Evolutionary conservation across 2,113 vertebrate species (phyloP), one percentile per base, ranked within the genome.

Genomic region (Callipepla californica): DNA sequence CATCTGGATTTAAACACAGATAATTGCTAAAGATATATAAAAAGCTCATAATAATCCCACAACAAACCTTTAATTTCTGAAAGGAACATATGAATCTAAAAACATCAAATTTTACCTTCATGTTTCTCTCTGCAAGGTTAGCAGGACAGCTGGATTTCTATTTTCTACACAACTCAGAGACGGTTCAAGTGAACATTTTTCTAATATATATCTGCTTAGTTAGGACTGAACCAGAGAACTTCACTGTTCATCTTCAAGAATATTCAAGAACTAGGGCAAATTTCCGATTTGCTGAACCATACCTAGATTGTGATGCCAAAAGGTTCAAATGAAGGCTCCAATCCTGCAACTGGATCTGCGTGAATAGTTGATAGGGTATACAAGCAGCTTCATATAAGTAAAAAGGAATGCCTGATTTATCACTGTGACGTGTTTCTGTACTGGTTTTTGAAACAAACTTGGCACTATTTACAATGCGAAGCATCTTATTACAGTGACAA

Each of bases 271-370:
- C 68, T 63, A 85, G 51, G 51, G 79, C 47, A 78, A 89, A 82
- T 87, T 42, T 92, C 61, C n/a, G 30, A 66, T 79, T 44, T 69
- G 89, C 89, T 63, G 63, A 91, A 87, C 47, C 79, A 89, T 91
- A 95, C 76, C 79, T 85, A 95, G 87, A 80, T 36, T 83, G 76
- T 89, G 91, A 89, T 74, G 89, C 15, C 85, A 91, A 92, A 87
- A 87, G 85, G 85, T 85, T 91, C 89, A 96, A 85, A 93, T 86
- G 93, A 92, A 96, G 89, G 79, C 91, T 96, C 94, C 91, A 92
- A 93, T 96, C 85, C 91, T 91, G 96, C 94, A 91, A 87, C 75
- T 80, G 85, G 91, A 92, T 92, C 94, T 93, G 72, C 78, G 72
- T 89, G 68, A 95, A 91, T 67, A 93, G 91, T 74, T 91, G 76